Conservation (phyloP, 2,797 vertebrate species). For the Megalops cyprinoides region DNA sequence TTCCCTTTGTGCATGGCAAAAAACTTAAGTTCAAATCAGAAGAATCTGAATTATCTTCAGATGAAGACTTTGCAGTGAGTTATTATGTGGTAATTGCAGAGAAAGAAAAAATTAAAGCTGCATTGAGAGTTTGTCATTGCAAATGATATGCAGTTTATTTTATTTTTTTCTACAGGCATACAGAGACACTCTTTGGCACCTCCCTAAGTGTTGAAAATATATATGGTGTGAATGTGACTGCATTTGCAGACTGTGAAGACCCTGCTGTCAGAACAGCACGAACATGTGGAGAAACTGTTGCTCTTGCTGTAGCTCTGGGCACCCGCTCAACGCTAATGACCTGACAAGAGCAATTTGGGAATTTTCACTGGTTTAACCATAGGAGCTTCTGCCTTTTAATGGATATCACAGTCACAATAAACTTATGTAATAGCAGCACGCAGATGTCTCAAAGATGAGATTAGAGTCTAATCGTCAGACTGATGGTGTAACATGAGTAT, state of each 20-base stretch:
- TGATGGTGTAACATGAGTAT: too few species aligned
- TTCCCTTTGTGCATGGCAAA: not conserved
- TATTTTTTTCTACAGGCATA: not conserved
- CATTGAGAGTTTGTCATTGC: too few species aligned
- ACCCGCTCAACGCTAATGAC: conserved; percentile 1
- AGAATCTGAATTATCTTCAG: not conserved
- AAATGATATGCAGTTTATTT: not conserved
- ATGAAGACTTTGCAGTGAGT: conserved; percentile 8
- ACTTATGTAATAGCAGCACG: not conserved
- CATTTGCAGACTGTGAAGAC: not conserved
- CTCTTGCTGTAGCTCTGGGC: not conserved
- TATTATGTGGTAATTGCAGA: not conserved
- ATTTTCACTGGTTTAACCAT: not conserved
- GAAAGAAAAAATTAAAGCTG: too few species aligned
- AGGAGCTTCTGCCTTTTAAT: conserved; percentile 2
- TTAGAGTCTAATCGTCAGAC: too few species aligned
- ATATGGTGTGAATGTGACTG: not conserved
- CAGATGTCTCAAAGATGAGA: not conserved
- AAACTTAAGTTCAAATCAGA: not conserved
- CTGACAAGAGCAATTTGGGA: not conserved
- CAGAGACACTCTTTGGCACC: not conserved
- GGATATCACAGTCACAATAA: conserved; percentile 7
- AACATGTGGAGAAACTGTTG: conserved; percentile 9
- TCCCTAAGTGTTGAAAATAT: conserved; percentile 3
- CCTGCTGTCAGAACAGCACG: not conserved